Conservation (phyloP, 2,888 invertebrate species). For the Phalangium opilio region DNA sequence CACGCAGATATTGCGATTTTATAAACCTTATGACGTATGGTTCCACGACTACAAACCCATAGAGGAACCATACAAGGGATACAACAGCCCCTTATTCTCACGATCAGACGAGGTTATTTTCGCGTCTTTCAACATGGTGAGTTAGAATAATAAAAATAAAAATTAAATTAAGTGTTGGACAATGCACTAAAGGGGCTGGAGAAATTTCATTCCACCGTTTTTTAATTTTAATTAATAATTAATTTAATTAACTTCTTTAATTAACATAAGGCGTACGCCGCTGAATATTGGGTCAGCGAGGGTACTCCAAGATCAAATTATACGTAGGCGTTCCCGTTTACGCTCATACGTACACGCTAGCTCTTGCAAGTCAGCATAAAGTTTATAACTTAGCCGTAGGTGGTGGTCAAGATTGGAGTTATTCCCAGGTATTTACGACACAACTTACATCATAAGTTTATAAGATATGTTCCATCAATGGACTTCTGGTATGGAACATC, state of each 20-base stretch:
- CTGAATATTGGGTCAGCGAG: constrained; percentile 54
- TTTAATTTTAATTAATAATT: too few relatives aligned
- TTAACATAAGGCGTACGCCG: constrained; percentile 64
- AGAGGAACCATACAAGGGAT: constrained; percentile 61
- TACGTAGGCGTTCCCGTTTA: constrained; percentile 75
- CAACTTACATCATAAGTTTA: too few relatives aligned
- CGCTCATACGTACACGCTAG: constrained; percentile 58
- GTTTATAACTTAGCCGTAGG: constrained; percentile 55
- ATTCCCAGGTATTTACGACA: constrained; percentile 37
- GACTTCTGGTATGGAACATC: too few relatives aligned
- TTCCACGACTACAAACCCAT: constrained; percentile 49
- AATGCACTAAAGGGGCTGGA: too few relatives aligned
- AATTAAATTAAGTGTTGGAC: too few relatives aligned
- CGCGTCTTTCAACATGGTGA: constrained; percentile 50
- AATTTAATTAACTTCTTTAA: too few relatives aligned
- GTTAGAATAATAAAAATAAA: too few relatives aligned
- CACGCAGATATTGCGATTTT: constrained; percentile 58
- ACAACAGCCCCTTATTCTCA: constrained; percentile 64
- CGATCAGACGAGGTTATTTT: constrained; percentile 45
- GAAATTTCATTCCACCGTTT: too few relatives aligned
- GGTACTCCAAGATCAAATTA: constrained; percentile 63
- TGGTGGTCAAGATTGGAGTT: constrained; percentile 51
- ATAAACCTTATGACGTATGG: constrained; percentile 83
- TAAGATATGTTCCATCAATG: too few relatives aligned
- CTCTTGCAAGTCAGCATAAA: constrained; percentile 48